Percentiles rank a stretch among this genome's conserved stretches.
Evolutionary conservation across 2,113 vertebrate genomes (phyloP).

Genomic region (Cyrtonyx montezumae): DNA sequence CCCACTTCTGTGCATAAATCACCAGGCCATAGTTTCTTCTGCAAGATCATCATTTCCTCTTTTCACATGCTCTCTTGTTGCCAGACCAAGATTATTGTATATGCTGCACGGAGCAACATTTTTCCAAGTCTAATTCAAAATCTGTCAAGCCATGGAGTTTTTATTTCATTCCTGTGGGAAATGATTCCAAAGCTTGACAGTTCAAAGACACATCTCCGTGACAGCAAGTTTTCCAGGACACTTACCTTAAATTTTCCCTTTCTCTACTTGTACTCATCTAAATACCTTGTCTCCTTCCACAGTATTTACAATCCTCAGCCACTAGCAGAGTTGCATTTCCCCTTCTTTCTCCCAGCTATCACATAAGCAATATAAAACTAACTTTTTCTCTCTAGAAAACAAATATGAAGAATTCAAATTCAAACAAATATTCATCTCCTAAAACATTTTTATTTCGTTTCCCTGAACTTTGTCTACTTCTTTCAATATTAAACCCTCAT

Average conservation of each 20-base stretch:
- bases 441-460: neutral
- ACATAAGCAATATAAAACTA: neutral
- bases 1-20: slow-evolving; percentile 21
- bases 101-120: slow-evolving; percentile 19
- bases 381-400: neutral
- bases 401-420: too few relatives aligned
- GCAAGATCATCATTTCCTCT: neutral
- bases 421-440: neutral
- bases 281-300: neutral
- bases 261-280: neutral
- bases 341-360: neutral
- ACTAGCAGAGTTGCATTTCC: neutral
- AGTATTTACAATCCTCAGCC: neutral
- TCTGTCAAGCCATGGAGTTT: neutral
- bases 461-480: neutral
- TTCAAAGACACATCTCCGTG: neutral
- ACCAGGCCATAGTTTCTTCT: slow-evolving; percentile 28
- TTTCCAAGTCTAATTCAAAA: slow-evolving; percentile 63
- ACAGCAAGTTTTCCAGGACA: slow-evolving; percentile 20
- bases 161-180: neutral
- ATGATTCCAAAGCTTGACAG: slow-evolving; percentile 40
- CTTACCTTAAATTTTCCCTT: neutral
- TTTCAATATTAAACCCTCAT: neutral
- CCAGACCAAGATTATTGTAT: slow-evolving; percentile 37
- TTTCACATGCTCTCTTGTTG: slow-evolving; percentile 14